phyloP scores from a whole-genome alignment of 2,797 vertebrate species.

The Sebastes itinus region DNA sequence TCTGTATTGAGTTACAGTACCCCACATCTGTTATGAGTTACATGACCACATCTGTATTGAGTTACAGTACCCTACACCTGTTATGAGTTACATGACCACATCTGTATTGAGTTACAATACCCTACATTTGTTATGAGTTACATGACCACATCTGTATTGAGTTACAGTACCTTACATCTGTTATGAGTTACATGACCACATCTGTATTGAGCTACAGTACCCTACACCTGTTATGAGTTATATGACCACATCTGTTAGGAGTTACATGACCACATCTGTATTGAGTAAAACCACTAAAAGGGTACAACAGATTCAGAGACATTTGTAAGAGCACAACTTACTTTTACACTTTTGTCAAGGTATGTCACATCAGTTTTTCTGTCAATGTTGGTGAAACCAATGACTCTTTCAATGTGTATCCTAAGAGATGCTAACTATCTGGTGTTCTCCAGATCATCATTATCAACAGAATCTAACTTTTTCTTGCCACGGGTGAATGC shows the following conservation, averaged over 20 bases:
- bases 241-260: too few relatives aligned
- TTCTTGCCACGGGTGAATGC: neutral
- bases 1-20: too few relatives aligned
- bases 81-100: neutral
- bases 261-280: neutral
- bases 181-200: neutral
- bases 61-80: too few relatives aligned
- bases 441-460: neutral
- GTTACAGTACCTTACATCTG: too few relatives aligned
- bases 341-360: neutral
- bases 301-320: neutral
- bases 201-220: too few relatives aligned
- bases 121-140: too few relatives aligned
- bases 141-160: too few relatives aligned
- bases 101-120: too few relatives aligned
- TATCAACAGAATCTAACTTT: neutral
- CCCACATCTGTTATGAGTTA: too few relatives aligned
- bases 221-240: too few relatives aligned
- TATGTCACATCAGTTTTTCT: neutral
- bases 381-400: neutral
- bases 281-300: neutral
- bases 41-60: too few relatives aligned
- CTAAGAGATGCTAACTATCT: neutral
- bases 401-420: neutral
- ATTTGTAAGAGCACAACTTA: slow-evolving; percentile 5